Base-by-base conservation (phyloP, 2,888 invertebrate genomes). In the Penaeus monodon region DNA sequence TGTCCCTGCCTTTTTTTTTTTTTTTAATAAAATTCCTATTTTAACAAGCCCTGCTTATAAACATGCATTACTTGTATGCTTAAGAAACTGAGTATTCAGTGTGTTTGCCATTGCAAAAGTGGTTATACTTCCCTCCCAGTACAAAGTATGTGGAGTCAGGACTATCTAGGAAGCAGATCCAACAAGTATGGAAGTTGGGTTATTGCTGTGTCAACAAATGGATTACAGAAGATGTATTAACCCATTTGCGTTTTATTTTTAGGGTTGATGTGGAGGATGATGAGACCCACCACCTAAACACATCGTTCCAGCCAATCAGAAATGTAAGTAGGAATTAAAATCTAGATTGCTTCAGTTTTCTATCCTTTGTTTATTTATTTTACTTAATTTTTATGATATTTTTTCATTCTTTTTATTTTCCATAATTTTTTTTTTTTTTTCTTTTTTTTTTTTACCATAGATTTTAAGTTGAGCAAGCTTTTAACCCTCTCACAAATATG, bases 261-360 rank as follows among this genome's bases (percentile, higher is more conserved):
- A 97, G 98, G 86, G 95, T 97, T 93, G 97, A 97, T 49, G 96
- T 96, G 89, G 98, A 96, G 91, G 97, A 98, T 93, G 96, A 95
- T 90, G 97, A 97, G 93, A 95, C 96, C 90, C 93, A 97, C 64
- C 90, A 87, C 66, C 77, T 90, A 27, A 90, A 88, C 80, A 84
- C 86, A 65, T 90, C 86, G 77, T 90, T 90, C 85, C 88, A 87
- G 76, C 90, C 90, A 44, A 88, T 90, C 83, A 86, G 90, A 81
- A 90, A 90, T 81, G 90, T 90, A 81, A 90, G 90, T 90, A 44
- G 44, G 17, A 33, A 12, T 73, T 73, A 70, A 70, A 14, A 3
- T 29, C 70, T 22, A 1, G 27, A 29, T 1, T 14, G 22, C 29
- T 70, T 70, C 29, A 14, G 22, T 4, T 70, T 22, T 70, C 3